Evolutionary conservation across 2,888 invertebrate genomes (phyloP).

Genomic region (Eupithecia subfuscata): DNA sequence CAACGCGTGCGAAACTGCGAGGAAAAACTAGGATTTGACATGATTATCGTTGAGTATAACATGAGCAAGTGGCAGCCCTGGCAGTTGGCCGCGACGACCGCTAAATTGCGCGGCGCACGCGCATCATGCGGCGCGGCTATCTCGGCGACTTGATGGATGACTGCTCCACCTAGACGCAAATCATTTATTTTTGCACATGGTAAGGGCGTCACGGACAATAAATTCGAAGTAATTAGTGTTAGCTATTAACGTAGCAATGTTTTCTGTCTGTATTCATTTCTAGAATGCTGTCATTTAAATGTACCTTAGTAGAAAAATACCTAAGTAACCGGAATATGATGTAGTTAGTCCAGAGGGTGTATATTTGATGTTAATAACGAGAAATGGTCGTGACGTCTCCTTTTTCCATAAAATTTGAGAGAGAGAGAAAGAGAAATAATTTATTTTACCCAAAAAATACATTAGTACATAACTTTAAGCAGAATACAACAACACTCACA

Average conservation of each 20-base stretch:
- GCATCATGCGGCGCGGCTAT: constrained; percentile 57
- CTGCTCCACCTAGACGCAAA: constrained; percentile 12
- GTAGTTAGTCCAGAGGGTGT: no score
- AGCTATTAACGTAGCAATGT: background rate
- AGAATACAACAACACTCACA: no score
- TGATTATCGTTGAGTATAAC: background rate
- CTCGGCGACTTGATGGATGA: constrained; percentile 33
- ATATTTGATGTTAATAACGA: no score
- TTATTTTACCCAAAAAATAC: no score
- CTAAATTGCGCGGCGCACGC: constrained; percentile 64
- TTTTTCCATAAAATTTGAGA: no score
- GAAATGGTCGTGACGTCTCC: no score
- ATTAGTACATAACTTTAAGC: no score
- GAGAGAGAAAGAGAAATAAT: no score
- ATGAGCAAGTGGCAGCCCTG: constrained; percentile 51
- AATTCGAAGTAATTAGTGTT: constrained; percentile 21
- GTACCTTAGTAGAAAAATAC: background rate
- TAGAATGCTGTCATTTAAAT: background rate
- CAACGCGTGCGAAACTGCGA: no score
- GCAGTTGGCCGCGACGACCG: constrained; percentile 41
- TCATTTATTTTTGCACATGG: constrained; percentile 7
- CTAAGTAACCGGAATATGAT: background rate
- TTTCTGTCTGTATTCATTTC: background rate
- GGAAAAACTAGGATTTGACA: no score
- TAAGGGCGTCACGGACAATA: constrained; percentile 22